Conservation (phyloP, 2,113 vertebrate species). For the Passer montanus region DNA sequence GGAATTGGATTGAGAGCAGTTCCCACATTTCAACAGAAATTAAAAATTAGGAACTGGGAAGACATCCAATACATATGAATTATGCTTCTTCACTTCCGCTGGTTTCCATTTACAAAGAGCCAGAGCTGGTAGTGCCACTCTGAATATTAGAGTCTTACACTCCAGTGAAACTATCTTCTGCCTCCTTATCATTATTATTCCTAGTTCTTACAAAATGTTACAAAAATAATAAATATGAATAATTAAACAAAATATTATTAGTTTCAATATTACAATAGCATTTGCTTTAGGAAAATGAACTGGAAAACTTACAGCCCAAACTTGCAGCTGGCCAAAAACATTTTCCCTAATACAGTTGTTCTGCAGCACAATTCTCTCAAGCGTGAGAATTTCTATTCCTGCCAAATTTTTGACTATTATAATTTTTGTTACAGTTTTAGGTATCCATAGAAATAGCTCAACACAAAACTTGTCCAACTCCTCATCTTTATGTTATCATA, state of each 20-base stretch:
- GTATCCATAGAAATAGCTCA: neutral
- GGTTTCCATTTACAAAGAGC: constrained; percentile 1
- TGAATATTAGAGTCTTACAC: neutral
- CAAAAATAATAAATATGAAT: neutral
- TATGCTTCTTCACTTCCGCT: neutral
- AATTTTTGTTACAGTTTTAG: neutral
- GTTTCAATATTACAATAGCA: neutral
- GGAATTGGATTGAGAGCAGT: neutral
- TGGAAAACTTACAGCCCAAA: neutral
- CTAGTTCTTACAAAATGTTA: neutral
- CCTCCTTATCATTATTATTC: neutral
- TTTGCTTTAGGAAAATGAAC: neutral
- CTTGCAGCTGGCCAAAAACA: neutral
- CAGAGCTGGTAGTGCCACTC: neutral
- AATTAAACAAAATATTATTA: neutral
- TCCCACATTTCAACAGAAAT: constrained; percentile 20
- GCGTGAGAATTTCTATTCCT: neutral
- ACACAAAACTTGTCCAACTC: neutral
- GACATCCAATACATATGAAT: neutral
- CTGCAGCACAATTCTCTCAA: neutral
- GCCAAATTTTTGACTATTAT: neutral
- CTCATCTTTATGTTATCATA: neutral
- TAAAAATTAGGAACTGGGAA: constrained; percentile 15
- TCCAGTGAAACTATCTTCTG: neutral
- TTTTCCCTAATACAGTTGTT: neutral